Evolutionary conservation across 2,888 invertebrate species (phyloP).

Genomic region (Dynastes tityus): DNA sequence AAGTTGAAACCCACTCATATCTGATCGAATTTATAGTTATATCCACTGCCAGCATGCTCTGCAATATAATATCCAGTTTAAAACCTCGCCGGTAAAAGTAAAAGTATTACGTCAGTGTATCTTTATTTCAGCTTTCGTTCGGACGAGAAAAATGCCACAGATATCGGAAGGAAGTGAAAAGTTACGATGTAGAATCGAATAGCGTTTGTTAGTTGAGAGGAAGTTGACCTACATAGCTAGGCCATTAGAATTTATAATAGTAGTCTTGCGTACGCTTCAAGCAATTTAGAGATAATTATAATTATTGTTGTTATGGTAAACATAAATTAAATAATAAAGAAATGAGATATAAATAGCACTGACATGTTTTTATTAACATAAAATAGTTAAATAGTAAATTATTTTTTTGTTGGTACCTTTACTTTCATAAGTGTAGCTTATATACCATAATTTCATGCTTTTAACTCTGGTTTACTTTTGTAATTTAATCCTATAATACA

Average conservation of each 20-base stretch:
- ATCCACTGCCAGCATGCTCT: neutral
- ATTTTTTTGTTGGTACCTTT: no score
- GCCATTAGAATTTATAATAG: neutral
- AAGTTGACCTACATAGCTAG: neutral
- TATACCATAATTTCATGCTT: no score
- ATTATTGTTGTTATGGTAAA: no score
- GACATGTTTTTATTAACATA: no score
- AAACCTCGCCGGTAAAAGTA: conserved; percentile 13
- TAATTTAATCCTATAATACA: no score
- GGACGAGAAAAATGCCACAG: neutral
- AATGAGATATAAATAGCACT: no score
- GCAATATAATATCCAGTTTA: neutral
- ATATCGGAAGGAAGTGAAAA: conserved; percentile 18
- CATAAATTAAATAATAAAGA: no score
- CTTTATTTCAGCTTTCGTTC: conserved; percentile 10
- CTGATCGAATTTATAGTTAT: neutral
- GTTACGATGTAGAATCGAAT: neutral
- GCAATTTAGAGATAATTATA: no score
- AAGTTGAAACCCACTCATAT: neutral
- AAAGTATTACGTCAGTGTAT: conserved; percentile 15
- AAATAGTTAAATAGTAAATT: no score
- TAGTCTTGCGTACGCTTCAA: no score
- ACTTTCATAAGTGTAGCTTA: no score
- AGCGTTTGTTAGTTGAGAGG: neutral
- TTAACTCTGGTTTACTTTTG: no score